Percentiles rank a stretch among this genome's conserved stretches.
Conservation (phyloP, 2,888 invertebrate genomes). For the Slavum lentiscoides region DNA sequence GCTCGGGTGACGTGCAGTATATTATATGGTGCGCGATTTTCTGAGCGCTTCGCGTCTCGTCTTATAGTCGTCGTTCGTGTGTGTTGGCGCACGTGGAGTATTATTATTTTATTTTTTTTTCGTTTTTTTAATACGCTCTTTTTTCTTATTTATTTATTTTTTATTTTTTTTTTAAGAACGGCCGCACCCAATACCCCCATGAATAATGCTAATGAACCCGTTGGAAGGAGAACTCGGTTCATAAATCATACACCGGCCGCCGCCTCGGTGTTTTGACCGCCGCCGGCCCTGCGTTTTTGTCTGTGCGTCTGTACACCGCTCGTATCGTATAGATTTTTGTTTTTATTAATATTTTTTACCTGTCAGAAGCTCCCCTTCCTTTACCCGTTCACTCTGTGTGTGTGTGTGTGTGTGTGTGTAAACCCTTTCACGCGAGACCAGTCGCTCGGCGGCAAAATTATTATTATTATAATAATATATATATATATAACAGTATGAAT, state of each 20-base stretch:
- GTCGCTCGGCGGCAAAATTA: not conserved
- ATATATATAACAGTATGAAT: too few species aligned
- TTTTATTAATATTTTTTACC: conserved; percentile 1
- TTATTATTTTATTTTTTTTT: too few species aligned
- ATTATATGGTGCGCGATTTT: too few species aligned
- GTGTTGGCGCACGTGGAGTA: too few species aligned
- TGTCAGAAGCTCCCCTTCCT: not conserved
- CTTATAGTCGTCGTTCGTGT: not conserved
- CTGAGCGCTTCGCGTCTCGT: too few species aligned
- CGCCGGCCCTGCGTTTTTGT: conserved; percentile 19
- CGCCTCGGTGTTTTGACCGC: conserved; percentile 12
- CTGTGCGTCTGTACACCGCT: not conserved
- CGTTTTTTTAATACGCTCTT: too few species aligned
- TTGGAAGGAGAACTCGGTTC: conserved; percentile 46
- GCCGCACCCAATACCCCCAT: conserved; percentile 50
- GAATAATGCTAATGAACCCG: conserved; percentile 52
- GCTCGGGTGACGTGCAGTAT: too few species aligned
- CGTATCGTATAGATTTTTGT: conserved; percentile 9
- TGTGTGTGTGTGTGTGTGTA: not conserved
- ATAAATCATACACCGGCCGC: conserved; percentile 45
- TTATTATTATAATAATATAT: too few species aligned
- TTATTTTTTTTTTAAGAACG: conserved; percentile 29
- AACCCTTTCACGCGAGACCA: conserved; percentile 18
- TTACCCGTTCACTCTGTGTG: not conserved
- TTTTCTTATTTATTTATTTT: not conserved